A percentile compares a stretch with the other conserved stretches of the same genome.
Evolutionary conservation across 2,888 invertebrate species (phyloP).

Genomic region (Meghimatium bilineatum): DNA sequence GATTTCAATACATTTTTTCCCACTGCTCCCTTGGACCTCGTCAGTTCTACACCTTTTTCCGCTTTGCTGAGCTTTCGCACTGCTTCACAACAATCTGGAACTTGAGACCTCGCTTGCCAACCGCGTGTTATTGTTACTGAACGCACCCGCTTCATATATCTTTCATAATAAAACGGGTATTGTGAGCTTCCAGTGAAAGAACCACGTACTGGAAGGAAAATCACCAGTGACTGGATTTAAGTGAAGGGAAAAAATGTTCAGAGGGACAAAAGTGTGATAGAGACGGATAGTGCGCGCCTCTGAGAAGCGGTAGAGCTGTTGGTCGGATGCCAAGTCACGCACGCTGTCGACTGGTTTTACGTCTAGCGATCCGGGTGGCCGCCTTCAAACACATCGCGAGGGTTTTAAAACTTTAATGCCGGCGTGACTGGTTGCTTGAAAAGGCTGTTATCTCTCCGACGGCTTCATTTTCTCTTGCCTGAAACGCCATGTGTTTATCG

Average conservation of each 20-base stretch:
- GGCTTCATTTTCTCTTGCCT: slow-evolving; percentile 38
- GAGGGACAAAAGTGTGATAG: not conserved
- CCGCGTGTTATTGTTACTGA: not conserved
- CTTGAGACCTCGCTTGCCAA: not conserved
- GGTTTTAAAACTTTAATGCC: slow-evolving; percentile 46
- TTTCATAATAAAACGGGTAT: not conserved
- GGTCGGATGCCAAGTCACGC: slow-evolving; percentile 44
- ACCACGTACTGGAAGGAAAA: not conserved
- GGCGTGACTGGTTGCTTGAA: slow-evolving; percentile 31
- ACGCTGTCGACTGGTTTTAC: slow-evolving; percentile 2
- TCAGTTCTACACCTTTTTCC: not conserved
- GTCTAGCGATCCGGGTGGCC: slow-evolving; percentile 39
- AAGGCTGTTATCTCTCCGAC: slow-evolving; percentile 43
- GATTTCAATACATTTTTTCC: too few species aligned
- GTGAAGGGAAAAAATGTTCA: not conserved
- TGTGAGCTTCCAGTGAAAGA: not conserved
- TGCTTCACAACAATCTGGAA: not conserved
- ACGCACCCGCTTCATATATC: not conserved
- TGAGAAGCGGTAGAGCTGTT: not conserved
- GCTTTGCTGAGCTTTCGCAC: not conserved
- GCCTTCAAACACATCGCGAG: slow-evolving; percentile 32
- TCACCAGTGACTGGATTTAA: not conserved
- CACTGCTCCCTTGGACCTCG: not conserved
- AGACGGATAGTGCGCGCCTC: not conserved
- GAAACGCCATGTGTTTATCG: slow-evolving; percentile 41